Conservation (phyloP, 2,888 invertebrate genomes). For the Temnothorax rugatulus region DNA sequence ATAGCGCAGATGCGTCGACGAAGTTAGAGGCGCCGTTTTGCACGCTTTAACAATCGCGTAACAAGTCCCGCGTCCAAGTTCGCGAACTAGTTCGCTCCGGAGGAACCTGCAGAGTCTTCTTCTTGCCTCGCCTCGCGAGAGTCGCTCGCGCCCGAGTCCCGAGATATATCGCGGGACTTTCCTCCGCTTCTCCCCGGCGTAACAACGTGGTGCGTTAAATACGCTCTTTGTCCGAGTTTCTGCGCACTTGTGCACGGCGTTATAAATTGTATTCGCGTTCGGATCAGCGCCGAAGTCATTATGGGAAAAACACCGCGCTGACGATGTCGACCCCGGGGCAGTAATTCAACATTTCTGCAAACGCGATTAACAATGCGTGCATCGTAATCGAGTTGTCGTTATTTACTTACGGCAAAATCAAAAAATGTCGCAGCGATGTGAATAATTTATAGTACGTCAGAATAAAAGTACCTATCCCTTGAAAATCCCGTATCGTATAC, state of each 20-base stretch:
- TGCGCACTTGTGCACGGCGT: neutral
- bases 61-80: constrained; percentile 60
- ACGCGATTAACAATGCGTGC: constrained; percentile 11
- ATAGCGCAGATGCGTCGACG: constrained; percentile 26
- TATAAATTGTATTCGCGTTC: constrained; percentile 28
- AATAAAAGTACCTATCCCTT: neutral
- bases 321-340: neutral
- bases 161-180: constrained; percentile 4
- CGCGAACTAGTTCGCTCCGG: constrained; percentile 59
- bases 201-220: constrained; percentile 38
- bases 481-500: neutral
- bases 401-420: neutral
- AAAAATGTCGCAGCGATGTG: neutral
- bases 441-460: neutral
- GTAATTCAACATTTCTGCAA: neutral
- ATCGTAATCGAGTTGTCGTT: neutral
- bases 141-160: constrained; percentile 7
- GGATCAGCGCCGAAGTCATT: constrained; percentile 12
- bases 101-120: constrained; percentile 6
- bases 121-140: constrained; percentile 28
- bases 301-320: constrained; percentile 4
- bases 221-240: constrained; percentile 19
- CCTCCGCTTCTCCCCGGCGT: neutral
- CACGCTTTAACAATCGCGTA: constrained; percentile 65
- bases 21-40: constrained; percentile 56